Percentiles rank a stretch among this genome's conserved stretches.
phyloP scores from a whole-genome alignment of 2,797 vertebrate species.

The Poecilia wingei region DNA sequence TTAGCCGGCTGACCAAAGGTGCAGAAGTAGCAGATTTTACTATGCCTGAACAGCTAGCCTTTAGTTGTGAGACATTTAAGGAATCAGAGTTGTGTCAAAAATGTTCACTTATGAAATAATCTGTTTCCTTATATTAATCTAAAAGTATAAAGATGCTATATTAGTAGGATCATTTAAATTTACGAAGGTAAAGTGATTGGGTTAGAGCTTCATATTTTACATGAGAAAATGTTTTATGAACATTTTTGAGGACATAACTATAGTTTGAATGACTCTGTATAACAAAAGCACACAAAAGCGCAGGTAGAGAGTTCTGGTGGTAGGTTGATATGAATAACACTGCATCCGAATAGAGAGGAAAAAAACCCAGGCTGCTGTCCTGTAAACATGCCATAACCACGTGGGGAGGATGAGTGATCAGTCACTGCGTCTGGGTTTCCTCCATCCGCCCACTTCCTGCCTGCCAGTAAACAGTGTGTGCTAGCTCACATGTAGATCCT shows the following conservation, averaged over 20 bases:
- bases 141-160: neutral
- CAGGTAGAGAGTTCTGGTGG: neutral
- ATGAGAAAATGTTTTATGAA: neutral
- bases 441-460: conserved; percentile 66
- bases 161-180: neutral
- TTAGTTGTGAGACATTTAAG: neutral
- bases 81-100: neutral
- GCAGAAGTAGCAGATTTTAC: neutral
- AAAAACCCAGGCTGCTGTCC: conserved; percentile 15
- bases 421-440: conserved; percentile 46
- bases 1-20: neutral
- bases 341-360: conserved; percentile 15
- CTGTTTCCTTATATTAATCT: neutral
- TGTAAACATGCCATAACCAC: conserved; percentile 44
- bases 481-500: conserved; percentile 43
- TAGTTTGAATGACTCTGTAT: neutral
- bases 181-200: neutral
- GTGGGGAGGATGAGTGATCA: conserved; percentile 52
- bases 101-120: neutral
- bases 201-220: neutral
- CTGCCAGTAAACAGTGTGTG: conserved; percentile 46
- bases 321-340: conserved; percentile 12
- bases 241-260: neutral
- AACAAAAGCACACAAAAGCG: conserved; percentile 2
- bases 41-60: neutral